A percentile compares a stretch with the other conserved stretches of the same genome.
These are phyloP conservation scores for Amblyopsis rosae DNA, from an alignment of 2,113 vertebrate species.

Conservation along the genomic window DNA sequence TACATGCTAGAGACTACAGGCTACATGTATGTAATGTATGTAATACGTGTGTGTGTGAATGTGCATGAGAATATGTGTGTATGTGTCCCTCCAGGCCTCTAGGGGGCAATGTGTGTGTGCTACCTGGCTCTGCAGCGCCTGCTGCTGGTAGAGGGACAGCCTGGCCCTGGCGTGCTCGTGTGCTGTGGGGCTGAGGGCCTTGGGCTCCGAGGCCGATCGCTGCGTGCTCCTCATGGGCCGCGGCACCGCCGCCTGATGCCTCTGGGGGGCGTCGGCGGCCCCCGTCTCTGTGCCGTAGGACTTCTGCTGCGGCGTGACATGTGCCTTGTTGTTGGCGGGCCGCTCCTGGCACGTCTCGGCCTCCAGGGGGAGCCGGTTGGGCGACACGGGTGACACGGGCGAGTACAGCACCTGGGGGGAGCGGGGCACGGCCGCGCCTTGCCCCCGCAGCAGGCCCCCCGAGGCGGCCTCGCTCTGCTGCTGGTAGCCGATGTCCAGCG, in stretches of 20 bases:
- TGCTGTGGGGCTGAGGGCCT: slow-evolving; percentile 93
- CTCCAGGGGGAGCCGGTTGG: slow-evolving; percentile 87
- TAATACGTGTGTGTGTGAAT: background rate
- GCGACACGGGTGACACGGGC: slow-evolving; percentile 92
- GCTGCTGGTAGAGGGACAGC: slow-evolving; percentile 92
- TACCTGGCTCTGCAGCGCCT: slow-evolving; percentile 94
- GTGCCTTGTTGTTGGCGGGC: slow-evolving; percentile 87
- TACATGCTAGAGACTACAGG: too few relatives aligned
- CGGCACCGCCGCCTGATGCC: slow-evolving; percentile 87
- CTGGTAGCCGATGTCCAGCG: slow-evolving; percentile 95
- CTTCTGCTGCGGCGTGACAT: slow-evolving; percentile 95
- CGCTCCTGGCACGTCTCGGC: slow-evolving; percentile 89
- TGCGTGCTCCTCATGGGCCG: slow-evolving; percentile 96
- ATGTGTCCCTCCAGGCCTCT: slow-evolving; percentile 24
- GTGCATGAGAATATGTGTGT: background rate
- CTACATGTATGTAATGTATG: too few relatives aligned
- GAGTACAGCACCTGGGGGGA: slow-evolving; percentile 98
- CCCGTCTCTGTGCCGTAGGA: slow-evolving; percentile 71
- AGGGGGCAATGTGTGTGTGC: too few relatives aligned
- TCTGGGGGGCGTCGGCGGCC: slow-evolving; percentile 83
- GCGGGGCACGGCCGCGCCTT: slow-evolving; percentile 84
- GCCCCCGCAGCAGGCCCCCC: slow-evolving; percentile 84
- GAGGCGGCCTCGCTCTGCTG: slow-evolving; percentile 89
- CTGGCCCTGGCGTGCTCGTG: slow-evolving; percentile 92
- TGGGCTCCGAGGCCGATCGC: slow-evolving; percentile 96